These are phyloP conservation scores for Chrysemys picta DNA, from an alignment of 2,113 vertebrate genomes.

Conservation along the genomic window DNA sequence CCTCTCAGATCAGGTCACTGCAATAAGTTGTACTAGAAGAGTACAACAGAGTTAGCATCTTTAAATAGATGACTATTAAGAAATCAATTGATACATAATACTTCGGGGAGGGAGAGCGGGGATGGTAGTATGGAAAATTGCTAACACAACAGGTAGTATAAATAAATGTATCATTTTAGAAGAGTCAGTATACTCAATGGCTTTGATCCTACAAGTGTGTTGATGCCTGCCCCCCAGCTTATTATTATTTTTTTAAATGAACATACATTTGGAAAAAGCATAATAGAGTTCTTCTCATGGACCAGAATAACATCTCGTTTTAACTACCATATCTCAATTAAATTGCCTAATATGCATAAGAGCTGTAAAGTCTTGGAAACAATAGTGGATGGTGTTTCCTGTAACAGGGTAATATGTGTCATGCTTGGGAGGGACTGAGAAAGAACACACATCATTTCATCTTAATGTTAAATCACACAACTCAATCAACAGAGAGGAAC, in stretches of 20 bases:
- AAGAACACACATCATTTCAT: background rate
- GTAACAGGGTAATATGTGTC: conserved; percentile 1
- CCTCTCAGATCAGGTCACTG: background rate
- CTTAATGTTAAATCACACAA: background rate
- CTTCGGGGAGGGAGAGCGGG: background rate
- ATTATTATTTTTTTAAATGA: background rate
- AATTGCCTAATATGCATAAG: background rate
- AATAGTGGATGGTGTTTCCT: conserved; percentile 41
- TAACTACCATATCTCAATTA: background rate
- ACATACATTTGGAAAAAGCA: background rate
- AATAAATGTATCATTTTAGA: background rate
- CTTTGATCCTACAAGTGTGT: background rate
- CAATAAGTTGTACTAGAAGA: background rate
- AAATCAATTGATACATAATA: background rate
- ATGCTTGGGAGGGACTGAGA: background rate
- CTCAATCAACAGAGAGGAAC: background rate
- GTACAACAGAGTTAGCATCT: background rate
- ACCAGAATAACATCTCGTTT: conserved; percentile 5
- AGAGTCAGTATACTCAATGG: background rate
- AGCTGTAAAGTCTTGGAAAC: background rate
- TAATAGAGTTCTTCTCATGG: background rate
- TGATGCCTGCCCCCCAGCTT: background rate
- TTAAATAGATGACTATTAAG: background rate
- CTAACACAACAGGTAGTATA: background rate
- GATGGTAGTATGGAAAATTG: background rate